Conservation (phyloP, 2,797 vertebrate genomes). For the Rhinoraja longicauda region DNA sequence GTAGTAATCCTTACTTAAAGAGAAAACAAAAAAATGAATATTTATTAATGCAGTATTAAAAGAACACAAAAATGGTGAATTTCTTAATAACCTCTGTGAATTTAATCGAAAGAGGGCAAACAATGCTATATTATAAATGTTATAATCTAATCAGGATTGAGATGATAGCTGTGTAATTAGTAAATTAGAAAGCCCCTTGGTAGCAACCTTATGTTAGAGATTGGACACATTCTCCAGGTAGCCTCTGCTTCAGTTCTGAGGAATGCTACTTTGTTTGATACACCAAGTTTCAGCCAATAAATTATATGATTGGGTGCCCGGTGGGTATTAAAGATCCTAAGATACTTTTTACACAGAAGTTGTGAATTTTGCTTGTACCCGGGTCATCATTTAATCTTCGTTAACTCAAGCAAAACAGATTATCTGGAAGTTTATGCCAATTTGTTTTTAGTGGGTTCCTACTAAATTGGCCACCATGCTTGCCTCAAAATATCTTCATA, state of each 20-base stretch:
- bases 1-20: neutral
- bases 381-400: neutral
- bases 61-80: neutral
- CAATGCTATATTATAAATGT: neutral
- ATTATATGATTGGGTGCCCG: neutral
- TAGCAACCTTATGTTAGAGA: neutral
- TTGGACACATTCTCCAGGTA: neutral
- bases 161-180: neutral
- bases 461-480: neutral
- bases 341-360: neutral
- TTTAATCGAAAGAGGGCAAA: neutral
- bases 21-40: neutral
- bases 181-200: neutral
- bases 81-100: neutral
- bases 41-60: neutral
- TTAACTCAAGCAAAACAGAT: neutral
- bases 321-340: neutral
- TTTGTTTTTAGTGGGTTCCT: neutral
- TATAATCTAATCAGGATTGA: neutral
- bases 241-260: neutral
- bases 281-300: neutral
- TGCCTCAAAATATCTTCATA: neutral
- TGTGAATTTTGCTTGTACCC: neutral
- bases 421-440: neutral
- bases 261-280: neutral